These are phyloP conservation scores for Aphelocoma coerulescens DNA, from an alignment of 2,113 vertebrate species.

Conservation along the genomic window DNA sequence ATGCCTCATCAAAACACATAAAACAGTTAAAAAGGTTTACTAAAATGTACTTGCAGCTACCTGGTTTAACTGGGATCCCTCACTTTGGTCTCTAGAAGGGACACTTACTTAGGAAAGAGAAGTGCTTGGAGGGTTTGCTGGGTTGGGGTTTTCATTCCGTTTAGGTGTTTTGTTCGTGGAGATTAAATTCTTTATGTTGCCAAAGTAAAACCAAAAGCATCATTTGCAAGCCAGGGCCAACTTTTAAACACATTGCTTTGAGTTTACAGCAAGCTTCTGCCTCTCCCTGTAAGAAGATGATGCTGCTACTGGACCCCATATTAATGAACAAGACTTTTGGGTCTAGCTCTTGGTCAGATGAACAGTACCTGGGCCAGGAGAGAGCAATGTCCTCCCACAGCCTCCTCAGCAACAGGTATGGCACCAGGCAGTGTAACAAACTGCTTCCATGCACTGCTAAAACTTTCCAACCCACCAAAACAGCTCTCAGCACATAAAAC, in stretches of 20 bases:
- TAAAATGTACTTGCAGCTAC: background rate
- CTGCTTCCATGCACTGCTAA: background rate
- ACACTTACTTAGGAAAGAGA: background rate
- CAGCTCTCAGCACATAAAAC: background rate
- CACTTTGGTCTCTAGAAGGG: background rate
- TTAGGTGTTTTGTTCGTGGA: background rate
- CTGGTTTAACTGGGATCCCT: background rate
- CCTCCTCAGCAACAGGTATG: background rate
- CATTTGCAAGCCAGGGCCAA: background rate
- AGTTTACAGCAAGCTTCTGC: background rate
- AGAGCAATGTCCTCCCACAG: background rate
- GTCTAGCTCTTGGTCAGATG: background rate
- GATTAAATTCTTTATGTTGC: background rate
- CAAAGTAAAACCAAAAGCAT: background rate
- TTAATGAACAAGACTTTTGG: background rate
- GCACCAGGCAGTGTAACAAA: background rate
- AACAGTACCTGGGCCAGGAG: background rate
- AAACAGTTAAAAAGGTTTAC: background rate
- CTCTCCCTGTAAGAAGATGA: background rate
- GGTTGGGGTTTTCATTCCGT: background rate
- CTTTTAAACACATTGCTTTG: background rate
- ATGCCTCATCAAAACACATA: background rate
- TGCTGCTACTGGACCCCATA: background rate
- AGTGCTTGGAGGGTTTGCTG: background rate
- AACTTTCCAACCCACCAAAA: background rate